phyloP scores from a whole-genome alignment of 1,140 invertebrate species.

The Drosophila novamexicana region DNA sequence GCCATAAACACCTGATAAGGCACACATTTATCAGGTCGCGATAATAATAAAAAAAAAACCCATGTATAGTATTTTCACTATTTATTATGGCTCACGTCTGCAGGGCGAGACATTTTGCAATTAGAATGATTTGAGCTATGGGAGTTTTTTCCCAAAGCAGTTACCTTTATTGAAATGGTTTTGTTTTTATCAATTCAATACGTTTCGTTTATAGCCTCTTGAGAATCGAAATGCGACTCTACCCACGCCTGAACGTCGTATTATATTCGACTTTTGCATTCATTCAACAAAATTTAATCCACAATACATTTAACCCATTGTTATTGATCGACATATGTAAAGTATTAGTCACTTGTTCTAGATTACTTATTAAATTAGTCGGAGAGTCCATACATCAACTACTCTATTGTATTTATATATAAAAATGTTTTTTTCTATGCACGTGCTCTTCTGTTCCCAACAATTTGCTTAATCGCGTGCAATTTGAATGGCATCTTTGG shows the following conservation, averaged over 20 bases:
- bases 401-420: too few relatives aligned
- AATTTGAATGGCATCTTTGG: conserved; percentile 1
- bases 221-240: background rate
- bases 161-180: background rate
- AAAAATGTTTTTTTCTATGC: background rate
- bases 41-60: background rate
- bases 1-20: conserved; percentile 18
- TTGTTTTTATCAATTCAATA: background rate
- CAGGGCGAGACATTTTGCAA: background rate
- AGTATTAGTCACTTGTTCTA: background rate
- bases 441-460: conserved; percentile 10
- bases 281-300: background rate
- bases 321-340: background rate
- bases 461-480: conserved; percentile 27
- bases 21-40: background rate
- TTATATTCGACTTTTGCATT: background rate
- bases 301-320: background rate
- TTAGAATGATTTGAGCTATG: background rate
- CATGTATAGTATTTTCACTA: background rate
- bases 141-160: conserved; percentile 7
- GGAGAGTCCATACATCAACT: too few relatives aligned
- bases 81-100: conserved; percentile 6
- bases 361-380: too few relatives aligned
- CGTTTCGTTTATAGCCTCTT: background rate
- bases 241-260: too few relatives aligned